Percentiles rank a stretch among this genome's conserved stretches.
Evolutionary conservation across 2,797 vertebrate species (phyloP).

Genomic region (Crenichthys baileyi): DNA sequence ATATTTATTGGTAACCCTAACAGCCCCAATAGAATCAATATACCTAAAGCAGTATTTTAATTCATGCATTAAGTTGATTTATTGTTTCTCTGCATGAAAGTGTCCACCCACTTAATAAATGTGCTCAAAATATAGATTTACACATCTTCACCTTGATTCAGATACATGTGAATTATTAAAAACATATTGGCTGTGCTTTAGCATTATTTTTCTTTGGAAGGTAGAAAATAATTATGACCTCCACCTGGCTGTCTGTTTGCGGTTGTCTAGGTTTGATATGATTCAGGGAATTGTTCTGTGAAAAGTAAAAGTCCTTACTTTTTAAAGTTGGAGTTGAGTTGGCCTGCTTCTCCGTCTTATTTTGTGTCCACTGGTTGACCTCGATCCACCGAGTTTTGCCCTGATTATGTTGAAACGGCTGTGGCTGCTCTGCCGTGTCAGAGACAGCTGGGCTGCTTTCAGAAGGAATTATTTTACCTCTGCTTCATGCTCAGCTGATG

Average conservation of each 20-base stretch:
- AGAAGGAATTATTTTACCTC: conserved; percentile 10
- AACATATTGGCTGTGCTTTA: not conserved
- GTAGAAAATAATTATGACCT: not conserved
- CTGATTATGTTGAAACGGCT: not conserved
- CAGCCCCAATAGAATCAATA: not conserved
- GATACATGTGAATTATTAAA: not conserved
- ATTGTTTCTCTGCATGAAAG: not conserved
- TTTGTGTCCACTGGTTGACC: not conserved
- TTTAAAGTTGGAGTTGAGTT: not conserved
- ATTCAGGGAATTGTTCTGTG: too few relatives aligned
- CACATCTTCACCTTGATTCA: not conserved
- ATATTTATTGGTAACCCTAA: not conserved
- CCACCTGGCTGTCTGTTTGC: not conserved
- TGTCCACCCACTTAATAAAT: not conserved
- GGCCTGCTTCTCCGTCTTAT: not conserved
- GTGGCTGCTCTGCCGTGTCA: not conserved
- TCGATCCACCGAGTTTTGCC: not conserved
- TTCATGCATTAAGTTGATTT: not conserved
- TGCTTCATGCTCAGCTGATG: not conserved
- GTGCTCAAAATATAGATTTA: not conserved
- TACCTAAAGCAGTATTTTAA: not conserved
- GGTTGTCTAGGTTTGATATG: not conserved
- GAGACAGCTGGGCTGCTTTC: conserved; percentile 3
- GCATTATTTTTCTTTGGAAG: not conserved
- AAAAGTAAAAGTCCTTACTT: not conserved